Evolutionary conservation across 2,888 invertebrate genomes (phyloP), one percentile per base, ranked within the genome.

Genomic region (Amphipyra berbera): DNA sequence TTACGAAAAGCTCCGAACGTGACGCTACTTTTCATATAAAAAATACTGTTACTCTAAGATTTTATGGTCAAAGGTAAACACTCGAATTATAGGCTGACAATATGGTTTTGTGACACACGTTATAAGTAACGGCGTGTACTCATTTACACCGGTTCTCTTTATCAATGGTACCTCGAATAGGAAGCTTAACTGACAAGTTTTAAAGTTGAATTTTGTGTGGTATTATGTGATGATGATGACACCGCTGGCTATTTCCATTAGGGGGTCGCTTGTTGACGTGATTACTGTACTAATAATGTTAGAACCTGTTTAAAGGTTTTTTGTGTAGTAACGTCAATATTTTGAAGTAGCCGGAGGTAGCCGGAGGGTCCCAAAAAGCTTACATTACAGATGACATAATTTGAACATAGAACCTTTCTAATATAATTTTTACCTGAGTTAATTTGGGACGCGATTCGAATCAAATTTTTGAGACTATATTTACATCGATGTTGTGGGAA

Each of bases 101-200:
- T 91, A 88, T 87, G 82, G 82, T 85, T 85, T 86, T 88, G 90
- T 87, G 92, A 93, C 92, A 92, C 84, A 88, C 85, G 85, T 86
- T 76, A 62, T 62, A 76, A 79, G 47, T 91, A 94, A 94, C 94
- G 93, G 93, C 79, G 73, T 77, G 89, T 82, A 84, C 92, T 88
- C 88, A 90, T 91, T 93, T 88, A 85, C 87, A 76, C 82, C 74
- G 81, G 79, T 81, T 81, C 46, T 67, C 48, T 50, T 58, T 13
- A 46, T 61, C 54, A 48, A 37, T 41, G 6, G 12, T 21, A 56
- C 54, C 42, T 71, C 69, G 12, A 84, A 84, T 77, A 68, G 33
- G 33, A 76, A 74, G 49, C 78, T 74, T 87, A 79, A 47, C 0
- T 0, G 0, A 0, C 10, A 61, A 33, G 0, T 0, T 6, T 58